Percentiles rank a stretch among this genome's conserved stretches.
These are phyloP conservation scores for Syrphus vitripennis DNA, from an alignment of 2,888 invertebrate species.

Conservation along the genomic window DNA sequence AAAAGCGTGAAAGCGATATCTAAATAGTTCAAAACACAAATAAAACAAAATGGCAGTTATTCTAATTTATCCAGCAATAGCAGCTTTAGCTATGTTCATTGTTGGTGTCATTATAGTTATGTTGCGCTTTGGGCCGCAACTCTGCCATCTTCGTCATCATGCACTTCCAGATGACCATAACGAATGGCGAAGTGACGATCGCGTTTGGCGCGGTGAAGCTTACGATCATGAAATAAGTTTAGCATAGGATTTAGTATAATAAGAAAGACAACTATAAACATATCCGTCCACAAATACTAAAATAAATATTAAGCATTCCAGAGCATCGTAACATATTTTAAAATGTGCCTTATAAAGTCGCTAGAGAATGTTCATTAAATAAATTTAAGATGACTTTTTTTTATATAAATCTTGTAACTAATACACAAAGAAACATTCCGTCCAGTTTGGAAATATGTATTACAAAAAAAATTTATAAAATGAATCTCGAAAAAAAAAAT, in stretches of 20 bases:
- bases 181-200: constrained; percentile 41
- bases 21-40: constrained; percentile 77
- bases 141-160: constrained; percentile 87
- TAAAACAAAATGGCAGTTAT: constrained; percentile 84
- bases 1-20: constrained; percentile 91
- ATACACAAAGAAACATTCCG: constrained; percentile 24
- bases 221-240: constrained; percentile 80
- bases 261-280: constrained; percentile 10
- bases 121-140: constrained; percentile 87
- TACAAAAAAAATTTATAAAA: background rate
- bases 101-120: constrained; percentile 89
- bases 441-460: constrained; percentile 36
- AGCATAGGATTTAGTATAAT: constrained; percentile 74
- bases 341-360: constrained; percentile 57
- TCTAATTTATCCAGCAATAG: constrained; percentile 89
- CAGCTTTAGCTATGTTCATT: constrained; percentile 88
- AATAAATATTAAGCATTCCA: constrained; percentile 22
- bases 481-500: constrained; percentile 28
- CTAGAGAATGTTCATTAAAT: constrained; percentile 22
- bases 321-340: background rate
- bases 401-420: background rate
- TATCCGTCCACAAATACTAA: constrained; percentile 54
- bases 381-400: constrained; percentile 12
- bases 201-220: constrained; percentile 84
- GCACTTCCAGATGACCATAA: constrained; percentile 84